Evolutionary conservation across 2,113 vertebrate genomes (phyloP).

Genomic region (Rhinichthys klamathensis): DNA sequence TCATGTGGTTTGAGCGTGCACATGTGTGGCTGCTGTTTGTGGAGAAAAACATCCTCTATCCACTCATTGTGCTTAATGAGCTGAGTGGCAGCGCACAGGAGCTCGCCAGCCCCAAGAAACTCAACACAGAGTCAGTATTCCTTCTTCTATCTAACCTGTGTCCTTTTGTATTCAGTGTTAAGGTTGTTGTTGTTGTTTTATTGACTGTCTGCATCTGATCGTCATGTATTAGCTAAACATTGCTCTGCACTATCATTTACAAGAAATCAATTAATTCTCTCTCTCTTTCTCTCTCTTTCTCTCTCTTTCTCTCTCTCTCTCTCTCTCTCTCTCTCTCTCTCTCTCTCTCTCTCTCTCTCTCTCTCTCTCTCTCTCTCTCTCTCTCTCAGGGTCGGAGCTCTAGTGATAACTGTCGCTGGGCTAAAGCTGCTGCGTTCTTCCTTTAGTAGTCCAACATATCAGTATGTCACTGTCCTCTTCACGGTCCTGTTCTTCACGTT

Average conservation of each 20-base stretch:
- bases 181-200: background rate
- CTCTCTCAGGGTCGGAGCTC: slow-evolving; percentile 85
- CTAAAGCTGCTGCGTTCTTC: slow-evolving; percentile 95
- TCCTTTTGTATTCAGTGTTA: slow-evolving; percentile 2
- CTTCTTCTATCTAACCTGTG: background rate
- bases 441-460: slow-evolving; percentile 94
- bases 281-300: too few species aligned
- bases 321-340: too few species aligned
- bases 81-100: slow-evolving; percentile 92
- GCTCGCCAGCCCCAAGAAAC: slow-evolving; percentile 92
- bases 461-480: slow-evolving; percentile 95
- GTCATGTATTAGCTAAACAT: background rate
- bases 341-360: too few species aligned
- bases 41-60: slow-evolving; percentile 96
- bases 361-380: background rate
- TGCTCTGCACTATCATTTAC: background rate
- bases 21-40: slow-evolving; percentile 96
- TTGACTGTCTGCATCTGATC: background rate
- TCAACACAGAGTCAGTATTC: slow-evolving; percentile 89
- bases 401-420: slow-evolving; percentile 95
- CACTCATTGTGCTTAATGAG: slow-evolving; percentile 95
- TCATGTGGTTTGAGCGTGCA: slow-evolving; percentile 99
- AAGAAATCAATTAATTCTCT: slow-evolving; percentile 27
- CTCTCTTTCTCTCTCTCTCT: too few species aligned
- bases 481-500: slow-evolving; percentile 98